Base-by-base conservation (phyloP, 92 coral and sea anemone genomes). In the Porites cylindrica region DNA sequence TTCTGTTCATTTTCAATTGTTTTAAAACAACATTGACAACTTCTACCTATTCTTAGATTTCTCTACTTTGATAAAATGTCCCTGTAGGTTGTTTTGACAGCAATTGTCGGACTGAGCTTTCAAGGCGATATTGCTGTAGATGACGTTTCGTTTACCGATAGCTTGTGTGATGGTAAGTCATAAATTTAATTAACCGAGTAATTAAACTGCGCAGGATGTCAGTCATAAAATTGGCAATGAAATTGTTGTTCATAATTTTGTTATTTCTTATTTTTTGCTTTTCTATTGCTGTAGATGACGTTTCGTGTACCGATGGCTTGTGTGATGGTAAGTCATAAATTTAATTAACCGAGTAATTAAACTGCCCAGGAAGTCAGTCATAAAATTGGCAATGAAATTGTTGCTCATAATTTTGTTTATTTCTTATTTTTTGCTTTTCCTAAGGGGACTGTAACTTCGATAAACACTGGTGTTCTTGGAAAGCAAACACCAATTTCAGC, bases 391-490 rank as follows among this genome's bases (percentile, higher is more conserved):
- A 0, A 38, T 38, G 47, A 38, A 38, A 4, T 38, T 4, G 0
- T 38, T 38, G 47, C 4, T 38, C 5, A 38, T 38, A 38, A 38
- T 4, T 38, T 38, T 3, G 5, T 0, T 38, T 38, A 38, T 3
- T 38, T 38, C 4, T 71, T 29, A 23, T 47, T 11, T 21, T 54
- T 16, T 26, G 32, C 26, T 38, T 20, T 38, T 83, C 8, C 59
- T 7, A 32, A 83, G 87, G 87, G 43, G 60, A 84, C 60, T 89
- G 92, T 56, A 29, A 64, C 70, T 89, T 89, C 62, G 90, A 85
- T 51, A 6, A 13, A 11, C 29, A 58, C 21, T 38, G 80, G 20
- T 89, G 92, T 72, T 32, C 23, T 20, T 89, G 92, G 92, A 64
- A 56, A 17, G 12, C 14, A 16, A 85, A 79, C 64, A 50, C 4